A percentile compares a stretch with the other conserved stretches of the same genome.
These are phyloP conservation scores for Myripristis jacobus DNA, from an alignment of 2,797 vertebrate species.

Conservation along the genomic window DNA sequence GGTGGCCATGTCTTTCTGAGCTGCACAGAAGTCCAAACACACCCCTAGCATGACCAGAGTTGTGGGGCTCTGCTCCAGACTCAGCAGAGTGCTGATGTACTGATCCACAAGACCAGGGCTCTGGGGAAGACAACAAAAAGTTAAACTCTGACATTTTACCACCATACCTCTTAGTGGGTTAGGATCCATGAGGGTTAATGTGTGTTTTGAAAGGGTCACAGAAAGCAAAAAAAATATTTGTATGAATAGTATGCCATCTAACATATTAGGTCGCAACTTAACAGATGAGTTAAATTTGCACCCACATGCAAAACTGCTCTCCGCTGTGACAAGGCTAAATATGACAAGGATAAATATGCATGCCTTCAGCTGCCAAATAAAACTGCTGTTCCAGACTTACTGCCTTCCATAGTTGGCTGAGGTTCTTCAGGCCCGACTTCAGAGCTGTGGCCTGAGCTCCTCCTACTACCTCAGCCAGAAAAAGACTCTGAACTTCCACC, in stretches of 20 bases:
- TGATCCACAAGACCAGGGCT: constrained; percentile 89
- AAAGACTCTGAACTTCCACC: constrained; percentile 95
- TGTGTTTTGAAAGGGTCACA: background rate
- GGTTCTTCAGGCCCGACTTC: constrained; percentile 88
- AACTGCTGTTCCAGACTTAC: constrained; percentile 73
- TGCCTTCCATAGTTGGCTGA: constrained; percentile 91
- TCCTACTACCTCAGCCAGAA: constrained; percentile 92
- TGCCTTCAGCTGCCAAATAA: background rate
- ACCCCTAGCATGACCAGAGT: constrained; percentile 89
- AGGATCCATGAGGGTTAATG: background rate
- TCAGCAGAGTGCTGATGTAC: constrained; percentile 89
- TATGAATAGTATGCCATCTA: background rate
- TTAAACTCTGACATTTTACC: constrained; percentile 1
- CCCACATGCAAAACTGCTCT: background rate
- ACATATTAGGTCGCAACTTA: background rate
- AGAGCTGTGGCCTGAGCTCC: constrained; percentile 89
- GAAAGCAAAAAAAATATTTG: background rate
- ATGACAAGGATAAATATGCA: too few species aligned
- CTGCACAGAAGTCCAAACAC: constrained; percentile 90
- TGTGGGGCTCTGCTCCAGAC: constrained; percentile 88
- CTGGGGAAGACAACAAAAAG: constrained; percentile 75
- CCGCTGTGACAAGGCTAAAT: background rate
- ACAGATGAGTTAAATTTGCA: background rate
- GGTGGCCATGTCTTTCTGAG: constrained; percentile 88
- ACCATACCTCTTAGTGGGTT: background rate